These are phyloP conservation scores for Myotis lucifugus DNA, from an alignment of 2,113 vertebrate genomes.

Conservation along the genomic window DNA sequence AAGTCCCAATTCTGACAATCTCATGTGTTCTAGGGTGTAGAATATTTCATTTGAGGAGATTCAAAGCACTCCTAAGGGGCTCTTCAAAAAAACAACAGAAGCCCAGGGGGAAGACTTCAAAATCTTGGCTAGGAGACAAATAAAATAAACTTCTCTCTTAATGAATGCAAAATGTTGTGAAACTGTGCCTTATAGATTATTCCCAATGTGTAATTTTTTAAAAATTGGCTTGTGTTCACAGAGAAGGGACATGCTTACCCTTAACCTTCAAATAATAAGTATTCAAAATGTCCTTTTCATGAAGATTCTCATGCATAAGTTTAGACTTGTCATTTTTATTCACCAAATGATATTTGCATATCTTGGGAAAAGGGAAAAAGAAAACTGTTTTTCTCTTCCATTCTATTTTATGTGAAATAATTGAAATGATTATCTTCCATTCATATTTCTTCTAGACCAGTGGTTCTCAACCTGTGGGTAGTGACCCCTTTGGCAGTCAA, in stretches of 20 bases:
- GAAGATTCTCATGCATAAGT: conserved; percentile 55
- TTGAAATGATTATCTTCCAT: conserved; percentile 46
- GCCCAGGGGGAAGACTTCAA: conserved; percentile 78
- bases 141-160: conserved; percentile 81
- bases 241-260: conserved; percentile 59
- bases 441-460: background rate
- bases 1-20: conserved; percentile 78
- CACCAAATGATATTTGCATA: conserved; percentile 40
- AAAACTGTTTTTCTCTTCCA: background rate
- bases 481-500: no score
- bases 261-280: conserved; percentile 5
- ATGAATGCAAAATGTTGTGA: conserved; percentile 79
- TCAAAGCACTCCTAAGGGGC: conserved; percentile 78
- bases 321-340: conserved; percentile 56
- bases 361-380: conserved; percentile 29
- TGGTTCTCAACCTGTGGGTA: no score
- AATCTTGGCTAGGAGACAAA: conserved; percentile 82
- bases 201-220: conserved; percentile 74
- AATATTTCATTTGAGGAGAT: conserved; percentile 82
- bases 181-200: conserved; percentile 77
- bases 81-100: conserved; percentile 78
- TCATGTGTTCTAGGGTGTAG: conserved; percentile 68
- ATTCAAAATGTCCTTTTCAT: conserved; percentile 59
- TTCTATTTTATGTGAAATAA: conserved; percentile 45
- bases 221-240: conserved; percentile 66